phyloP scores from a whole-genome alignment of 1,140 invertebrate genomes.

The Euwallacea similis region DNA sequence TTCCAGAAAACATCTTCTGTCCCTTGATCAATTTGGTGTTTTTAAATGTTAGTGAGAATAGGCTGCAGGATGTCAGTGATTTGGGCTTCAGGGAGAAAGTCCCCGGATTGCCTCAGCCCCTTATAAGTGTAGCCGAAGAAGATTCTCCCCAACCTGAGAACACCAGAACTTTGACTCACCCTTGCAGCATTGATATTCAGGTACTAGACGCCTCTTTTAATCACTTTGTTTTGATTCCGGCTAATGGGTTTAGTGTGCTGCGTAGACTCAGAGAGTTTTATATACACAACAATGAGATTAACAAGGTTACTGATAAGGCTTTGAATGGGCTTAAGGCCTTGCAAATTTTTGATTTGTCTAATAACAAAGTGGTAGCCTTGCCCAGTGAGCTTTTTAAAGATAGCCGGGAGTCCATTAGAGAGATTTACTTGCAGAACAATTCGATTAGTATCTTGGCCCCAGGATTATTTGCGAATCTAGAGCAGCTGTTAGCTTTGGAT shows the following conservation, averaged over 20 bases:
- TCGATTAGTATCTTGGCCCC: conserved; percentile 79
- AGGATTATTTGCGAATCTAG: conserved; percentile 78
- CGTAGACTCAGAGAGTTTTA: conserved; percentile 74
- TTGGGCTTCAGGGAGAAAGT: conserved; percentile 70
- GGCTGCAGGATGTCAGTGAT: conserved; percentile 80
- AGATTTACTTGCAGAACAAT: conserved; percentile 87
- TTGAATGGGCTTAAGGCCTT: conserved; percentile 75
- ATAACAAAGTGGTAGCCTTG: conserved; percentile 84
- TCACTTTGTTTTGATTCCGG: conserved; percentile 78
- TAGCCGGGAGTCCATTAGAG: conserved; percentile 74
- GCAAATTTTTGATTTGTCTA: conserved; percentile 80
- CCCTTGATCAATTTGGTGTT: conserved; percentile 73
- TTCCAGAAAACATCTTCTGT: conserved; percentile 84
- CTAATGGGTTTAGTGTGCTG: conserved; percentile 76
- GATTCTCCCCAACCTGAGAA: conserved; percentile 52
- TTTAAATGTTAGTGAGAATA: conserved; percentile 82
- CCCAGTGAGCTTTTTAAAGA: conserved; percentile 83
- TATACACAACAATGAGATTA: conserved; percentile 82
- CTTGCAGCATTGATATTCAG: conserved; percentile 78
- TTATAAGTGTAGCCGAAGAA: conserved; percentile 63
- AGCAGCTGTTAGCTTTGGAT: conserved; percentile 82
- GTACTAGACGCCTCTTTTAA: conserved; percentile 82
- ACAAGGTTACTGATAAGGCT: conserved; percentile 80
- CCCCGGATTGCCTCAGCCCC: conserved; percentile 59
- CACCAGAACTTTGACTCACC: conserved; percentile 54